Evolutionary conservation across 2,888 invertebrate genomes (phyloP).

Genomic region (Lithophane semibrunnea): DNA sequence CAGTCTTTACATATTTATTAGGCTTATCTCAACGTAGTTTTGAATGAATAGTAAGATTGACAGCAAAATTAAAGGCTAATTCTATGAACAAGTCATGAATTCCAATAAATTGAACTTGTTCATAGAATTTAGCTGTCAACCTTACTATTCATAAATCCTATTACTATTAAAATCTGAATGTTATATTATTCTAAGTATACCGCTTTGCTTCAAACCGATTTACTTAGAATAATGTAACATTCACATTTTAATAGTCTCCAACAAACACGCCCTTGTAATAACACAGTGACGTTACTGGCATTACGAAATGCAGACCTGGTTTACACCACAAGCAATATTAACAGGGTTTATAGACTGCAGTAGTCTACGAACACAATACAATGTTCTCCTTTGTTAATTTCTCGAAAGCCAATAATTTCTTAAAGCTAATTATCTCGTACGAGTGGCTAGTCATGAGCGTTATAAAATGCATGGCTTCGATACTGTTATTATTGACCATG

Average conservation of each 20-base stretch:
- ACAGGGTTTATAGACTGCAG: slow-evolving; percentile 23
- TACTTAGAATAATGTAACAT: too few relatives aligned
- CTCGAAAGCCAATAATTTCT: slow-evolving; percentile 18
- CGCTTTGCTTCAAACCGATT: too few relatives aligned
- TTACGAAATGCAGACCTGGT: not conserved
- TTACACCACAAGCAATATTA: slow-evolving; percentile 24
- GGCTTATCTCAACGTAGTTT: not conserved
- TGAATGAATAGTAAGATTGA: not conserved
- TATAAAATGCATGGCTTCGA: not conserved
- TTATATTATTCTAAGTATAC: too few relatives aligned
- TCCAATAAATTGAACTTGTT: too few relatives aligned
- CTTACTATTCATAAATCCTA: too few relatives aligned
- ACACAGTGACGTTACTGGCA: not conserved
- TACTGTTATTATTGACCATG: not conserved
- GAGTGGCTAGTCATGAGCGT: not conserved
- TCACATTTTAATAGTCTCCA: not conserved
- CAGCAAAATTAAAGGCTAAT: not conserved
- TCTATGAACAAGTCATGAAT: not conserved
- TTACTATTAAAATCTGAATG: too few relatives aligned
- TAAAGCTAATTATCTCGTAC: slow-evolving; percentile 12
- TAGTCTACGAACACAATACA: slow-evolving; percentile 17
- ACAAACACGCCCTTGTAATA: not conserved
- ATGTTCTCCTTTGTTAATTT: slow-evolving; percentile 24
- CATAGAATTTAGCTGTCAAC: too few relatives aligned
- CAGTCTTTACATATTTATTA: not conserved